Percentiles rank a stretch among this genome's conserved stretches.
Conservation (phyloP, 2,113 vertebrate species). For the Tachycineta bicolor region DNA sequence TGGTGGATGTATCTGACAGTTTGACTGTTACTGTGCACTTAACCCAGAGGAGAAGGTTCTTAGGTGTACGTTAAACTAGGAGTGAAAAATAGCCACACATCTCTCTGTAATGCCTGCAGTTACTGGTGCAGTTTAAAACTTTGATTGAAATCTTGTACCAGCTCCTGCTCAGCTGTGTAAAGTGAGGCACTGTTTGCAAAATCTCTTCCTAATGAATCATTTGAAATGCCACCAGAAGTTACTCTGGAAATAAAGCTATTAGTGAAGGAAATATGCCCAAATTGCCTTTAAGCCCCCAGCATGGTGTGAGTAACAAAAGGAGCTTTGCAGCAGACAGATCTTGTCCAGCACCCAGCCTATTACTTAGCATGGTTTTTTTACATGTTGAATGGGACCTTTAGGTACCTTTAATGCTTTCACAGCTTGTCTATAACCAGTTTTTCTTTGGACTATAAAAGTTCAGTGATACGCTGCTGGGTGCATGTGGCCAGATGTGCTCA, state of each 20-base stretch:
- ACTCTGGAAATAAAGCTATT: background rate
- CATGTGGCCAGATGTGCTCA: background rate
- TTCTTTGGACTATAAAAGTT: background rate
- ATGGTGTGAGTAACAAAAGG: background rate
- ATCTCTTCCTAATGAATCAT: background rate
- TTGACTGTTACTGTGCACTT: background rate
- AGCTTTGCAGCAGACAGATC: background rate
- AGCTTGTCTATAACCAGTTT: background rate
- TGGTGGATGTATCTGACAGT: background rate
- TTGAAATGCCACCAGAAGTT: background rate
- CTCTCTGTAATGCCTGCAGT: background rate
- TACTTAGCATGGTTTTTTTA: background rate
- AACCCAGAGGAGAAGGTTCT: background rate
- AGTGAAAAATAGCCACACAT: background rate
- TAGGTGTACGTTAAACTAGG: background rate
- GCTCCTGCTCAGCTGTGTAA: background rate
- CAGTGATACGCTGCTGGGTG: background rate
- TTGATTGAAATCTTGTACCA: background rate
- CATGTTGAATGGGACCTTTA: background rate
- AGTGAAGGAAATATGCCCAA: background rate
- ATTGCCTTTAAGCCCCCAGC: background rate
- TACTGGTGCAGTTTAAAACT: background rate
- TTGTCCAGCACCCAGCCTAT: background rate
- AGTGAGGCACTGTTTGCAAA: background rate
- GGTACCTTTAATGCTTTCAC: background rate